Conservation (phyloP, 2,113 vertebrate species). For the Leptocoma aspasia region DNA sequence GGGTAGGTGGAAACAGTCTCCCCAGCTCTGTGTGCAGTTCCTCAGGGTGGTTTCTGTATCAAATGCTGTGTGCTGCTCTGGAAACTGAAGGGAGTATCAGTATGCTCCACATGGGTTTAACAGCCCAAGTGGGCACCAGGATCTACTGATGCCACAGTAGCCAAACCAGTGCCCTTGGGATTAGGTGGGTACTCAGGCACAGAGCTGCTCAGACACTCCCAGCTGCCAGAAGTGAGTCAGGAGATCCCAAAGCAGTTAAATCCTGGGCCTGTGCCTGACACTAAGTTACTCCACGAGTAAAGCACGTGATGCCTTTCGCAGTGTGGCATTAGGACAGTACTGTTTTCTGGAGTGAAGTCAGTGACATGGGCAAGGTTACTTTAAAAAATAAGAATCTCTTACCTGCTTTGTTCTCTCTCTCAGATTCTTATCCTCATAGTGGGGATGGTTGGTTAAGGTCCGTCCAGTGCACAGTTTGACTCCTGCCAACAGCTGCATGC, state of each 20-base stretch:
- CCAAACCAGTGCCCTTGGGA: not conserved
- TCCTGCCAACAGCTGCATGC: constrained; percentile 97
- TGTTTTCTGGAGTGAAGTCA: not conserved
- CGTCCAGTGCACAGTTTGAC: constrained; percentile 96
- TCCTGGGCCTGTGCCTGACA: not conserved
- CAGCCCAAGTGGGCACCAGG: not conserved
- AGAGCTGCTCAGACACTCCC: not conserved
- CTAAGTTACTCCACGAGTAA: not conserved
- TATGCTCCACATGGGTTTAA: not conserved
- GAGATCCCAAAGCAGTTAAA: not conserved
- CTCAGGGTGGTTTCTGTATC: not conserved
- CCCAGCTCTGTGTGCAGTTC: not conserved
- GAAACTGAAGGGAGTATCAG: not conserved
- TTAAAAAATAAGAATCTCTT: not conserved
- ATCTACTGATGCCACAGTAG: not conserved
- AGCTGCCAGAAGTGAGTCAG: not conserved
- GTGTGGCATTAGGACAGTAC: not conserved
- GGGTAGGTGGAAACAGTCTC: not conserved
- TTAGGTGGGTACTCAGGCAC: not conserved
- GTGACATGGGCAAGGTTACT: not conserved
- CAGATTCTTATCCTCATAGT: constrained; percentile 92
- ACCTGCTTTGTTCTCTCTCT: constrained; percentile 93
- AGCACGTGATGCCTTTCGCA: rapidly evolving
- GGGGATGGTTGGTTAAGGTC: constrained; percentile 94
- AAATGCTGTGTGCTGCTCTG: not conserved